Evolutionary conservation across 2,113 vertebrate species (phyloP).

Genomic region (Butorides virescens): DNA sequence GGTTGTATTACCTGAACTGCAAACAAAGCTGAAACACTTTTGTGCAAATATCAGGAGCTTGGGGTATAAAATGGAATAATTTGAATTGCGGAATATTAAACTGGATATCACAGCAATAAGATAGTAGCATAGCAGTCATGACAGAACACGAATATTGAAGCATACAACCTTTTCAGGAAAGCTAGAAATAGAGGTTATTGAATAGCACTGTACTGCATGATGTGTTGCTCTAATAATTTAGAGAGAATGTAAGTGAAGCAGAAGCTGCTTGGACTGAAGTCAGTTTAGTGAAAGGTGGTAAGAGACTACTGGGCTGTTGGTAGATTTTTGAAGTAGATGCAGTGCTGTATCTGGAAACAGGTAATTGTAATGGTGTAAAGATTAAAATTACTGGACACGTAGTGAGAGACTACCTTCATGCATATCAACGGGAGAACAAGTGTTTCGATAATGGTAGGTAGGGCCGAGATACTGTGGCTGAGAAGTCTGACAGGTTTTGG

Average conservation of each 20-base stretch:
- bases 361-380: not conserved
- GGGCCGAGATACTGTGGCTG: not conserved
- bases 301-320: not conserved
- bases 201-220: not conserved
- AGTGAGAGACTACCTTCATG: not conserved
- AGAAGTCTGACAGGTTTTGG: not conserved
- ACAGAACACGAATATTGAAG: not conserved
- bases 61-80: not conserved
- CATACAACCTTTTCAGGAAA: not conserved
- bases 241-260: not conserved
- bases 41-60: not conserved
- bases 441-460: not conserved
- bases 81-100: not conserved
- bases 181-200: not conserved
- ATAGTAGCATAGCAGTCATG: not conserved
- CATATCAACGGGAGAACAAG: fast-evolving
- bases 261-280: not conserved
- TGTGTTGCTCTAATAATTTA: not conserved
- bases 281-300: not conserved
- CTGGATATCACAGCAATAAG: not conserved
- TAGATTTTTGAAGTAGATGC: not conserved
- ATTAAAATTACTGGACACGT: not conserved
- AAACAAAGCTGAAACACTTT: not conserved
- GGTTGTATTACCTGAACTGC: not conserved
- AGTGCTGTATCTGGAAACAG: not conserved